These are phyloP conservation scores for Rhinopomastus cyanomelas DNA, from an alignment of 2,113 vertebrate genomes.

Conservation along the genomic window DNA sequence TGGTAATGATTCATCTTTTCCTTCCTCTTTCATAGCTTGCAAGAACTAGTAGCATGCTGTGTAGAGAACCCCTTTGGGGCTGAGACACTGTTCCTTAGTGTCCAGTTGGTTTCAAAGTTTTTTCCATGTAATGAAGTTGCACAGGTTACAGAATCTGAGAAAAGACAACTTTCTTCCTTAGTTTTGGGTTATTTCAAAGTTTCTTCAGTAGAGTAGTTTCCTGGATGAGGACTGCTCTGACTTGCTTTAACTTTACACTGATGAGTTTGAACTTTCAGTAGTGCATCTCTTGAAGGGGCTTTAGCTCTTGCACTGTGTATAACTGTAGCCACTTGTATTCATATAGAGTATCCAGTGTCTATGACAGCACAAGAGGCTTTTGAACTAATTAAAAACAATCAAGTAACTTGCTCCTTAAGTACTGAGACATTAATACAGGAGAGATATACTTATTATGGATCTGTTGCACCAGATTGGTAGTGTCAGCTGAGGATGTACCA, in stretches of 20 bases:
- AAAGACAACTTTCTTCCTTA: neutral
- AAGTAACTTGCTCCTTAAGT: neutral
- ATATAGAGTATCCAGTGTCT: neutral
- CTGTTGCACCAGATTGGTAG: conserved; percentile 63
- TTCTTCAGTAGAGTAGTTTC: neutral
- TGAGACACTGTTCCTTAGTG: neutral
- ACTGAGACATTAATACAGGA: neutral
- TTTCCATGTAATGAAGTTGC: neutral
- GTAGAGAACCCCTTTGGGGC: neutral
- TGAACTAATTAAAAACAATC: neutral
- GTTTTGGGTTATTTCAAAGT: neutral
- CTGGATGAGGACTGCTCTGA: neutral
- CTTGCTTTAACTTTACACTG: neutral
- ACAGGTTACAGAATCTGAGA: neutral
- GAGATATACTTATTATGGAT: conserved; percentile 7
- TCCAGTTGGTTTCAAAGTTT: neutral
- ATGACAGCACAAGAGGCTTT: neutral
- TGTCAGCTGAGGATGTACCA: conserved; percentile 72
- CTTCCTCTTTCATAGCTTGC: neutral
- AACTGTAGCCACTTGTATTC: neutral
- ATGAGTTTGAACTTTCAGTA: neutral
- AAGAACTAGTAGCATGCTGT: neutral
- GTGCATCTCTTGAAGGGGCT: neutral
- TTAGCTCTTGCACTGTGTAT: neutral
- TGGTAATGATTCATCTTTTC: neutral